Percentiles rank a stretch among this genome's conserved stretches.
These are phyloP conservation scores for Chrysolina oricalcia DNA, from an alignment of 2,888 invertebrate species.

Conservation along the genomic window DNA sequence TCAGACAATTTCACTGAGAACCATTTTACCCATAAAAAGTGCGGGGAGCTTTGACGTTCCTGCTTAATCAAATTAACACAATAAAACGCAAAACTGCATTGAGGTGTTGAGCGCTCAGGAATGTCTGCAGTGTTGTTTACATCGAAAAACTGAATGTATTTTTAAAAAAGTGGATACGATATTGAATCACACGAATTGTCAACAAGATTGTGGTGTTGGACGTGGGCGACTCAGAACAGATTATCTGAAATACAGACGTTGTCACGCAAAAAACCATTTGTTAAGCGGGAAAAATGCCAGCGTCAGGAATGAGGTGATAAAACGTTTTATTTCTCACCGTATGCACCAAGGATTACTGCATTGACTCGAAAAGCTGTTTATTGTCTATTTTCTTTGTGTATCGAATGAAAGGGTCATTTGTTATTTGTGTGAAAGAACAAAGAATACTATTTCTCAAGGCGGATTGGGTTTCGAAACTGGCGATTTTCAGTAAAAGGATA, in stretches of 20 bases:
- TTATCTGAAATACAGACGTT: constrained; percentile 9
- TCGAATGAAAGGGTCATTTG: constrained; percentile 3
- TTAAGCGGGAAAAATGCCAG: background rate
- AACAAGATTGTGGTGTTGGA: background rate
- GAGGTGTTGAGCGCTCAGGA: too few species aligned
- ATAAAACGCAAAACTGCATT: too few species aligned
- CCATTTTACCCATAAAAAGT: too few species aligned
- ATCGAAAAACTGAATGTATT: background rate
- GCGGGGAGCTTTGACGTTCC: too few species aligned
- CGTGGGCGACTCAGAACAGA: constrained; percentile 19
- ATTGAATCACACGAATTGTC: constrained; percentile 7
- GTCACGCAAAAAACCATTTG: constrained; percentile 19
- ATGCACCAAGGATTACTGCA: constrained; percentile 13
- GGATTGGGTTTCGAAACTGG: background rate
- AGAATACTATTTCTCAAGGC: constrained; percentile 1
- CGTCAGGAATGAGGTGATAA: constrained; percentile 21
- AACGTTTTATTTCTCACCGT: constrained; percentile 6
- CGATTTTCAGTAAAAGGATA: background rate
- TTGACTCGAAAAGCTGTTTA: constrained; percentile 1
- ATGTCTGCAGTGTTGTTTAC: background rate
- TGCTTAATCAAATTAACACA: too few species aligned
- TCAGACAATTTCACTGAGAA: too few species aligned
- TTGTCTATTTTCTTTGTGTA: constrained; percentile 20
- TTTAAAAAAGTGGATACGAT: background rate
- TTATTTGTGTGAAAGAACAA: constrained; percentile 5